phyloP scores from a whole-genome alignment of 2,113 vertebrate genomes.

The Pomatorhinus ruficollis region DNA sequence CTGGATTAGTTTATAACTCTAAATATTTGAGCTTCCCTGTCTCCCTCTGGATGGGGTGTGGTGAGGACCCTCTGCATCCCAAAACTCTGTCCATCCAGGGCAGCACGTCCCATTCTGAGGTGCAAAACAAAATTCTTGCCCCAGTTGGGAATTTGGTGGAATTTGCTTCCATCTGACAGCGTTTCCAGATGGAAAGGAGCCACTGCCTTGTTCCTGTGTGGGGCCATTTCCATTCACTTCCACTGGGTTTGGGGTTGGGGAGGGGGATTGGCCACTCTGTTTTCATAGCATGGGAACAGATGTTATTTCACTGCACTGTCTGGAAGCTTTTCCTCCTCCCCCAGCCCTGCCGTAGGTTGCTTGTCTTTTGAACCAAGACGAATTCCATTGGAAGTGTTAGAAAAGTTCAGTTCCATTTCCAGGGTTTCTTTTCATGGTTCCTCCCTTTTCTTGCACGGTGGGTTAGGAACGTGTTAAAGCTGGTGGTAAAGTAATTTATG shows the following conservation, averaged over 20 bases:
- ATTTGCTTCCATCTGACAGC: slow-evolving; percentile 59
- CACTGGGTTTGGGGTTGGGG: not conserved
- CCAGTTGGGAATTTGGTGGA: slow-evolving; percentile 62
- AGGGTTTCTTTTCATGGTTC: slow-evolving; percentile 21
- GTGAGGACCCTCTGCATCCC: not conserved
- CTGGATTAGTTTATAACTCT: not conserved
- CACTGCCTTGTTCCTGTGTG: slow-evolving; percentile 3
- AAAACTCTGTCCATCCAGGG: fast-evolving
- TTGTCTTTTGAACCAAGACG: not conserved
- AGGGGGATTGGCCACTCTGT: not conserved
- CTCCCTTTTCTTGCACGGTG: not conserved
- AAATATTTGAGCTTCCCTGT: not conserved
- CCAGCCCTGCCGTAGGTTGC: not conserved
- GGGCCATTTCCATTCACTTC: not conserved
- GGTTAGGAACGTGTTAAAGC: slow-evolving; percentile 52
- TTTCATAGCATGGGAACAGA: not conserved
- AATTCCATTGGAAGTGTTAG: slow-evolving; percentile 54
- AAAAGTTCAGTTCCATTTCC: slow-evolving; percentile 59
- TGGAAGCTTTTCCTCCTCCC: not conserved
- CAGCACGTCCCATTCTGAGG: not conserved
- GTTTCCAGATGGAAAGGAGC: slow-evolving; percentile 73
- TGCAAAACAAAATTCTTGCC: not conserved
- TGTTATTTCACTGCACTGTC: not conserved
- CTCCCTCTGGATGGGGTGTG: not conserved
- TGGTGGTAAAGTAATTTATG: slow-evolving; percentile 62